Evolutionary conservation across 2,797 vertebrate genomes (phyloP), one percentile per base, ranked within the genome.

Genomic region (Thamnophis elegans): DNA sequence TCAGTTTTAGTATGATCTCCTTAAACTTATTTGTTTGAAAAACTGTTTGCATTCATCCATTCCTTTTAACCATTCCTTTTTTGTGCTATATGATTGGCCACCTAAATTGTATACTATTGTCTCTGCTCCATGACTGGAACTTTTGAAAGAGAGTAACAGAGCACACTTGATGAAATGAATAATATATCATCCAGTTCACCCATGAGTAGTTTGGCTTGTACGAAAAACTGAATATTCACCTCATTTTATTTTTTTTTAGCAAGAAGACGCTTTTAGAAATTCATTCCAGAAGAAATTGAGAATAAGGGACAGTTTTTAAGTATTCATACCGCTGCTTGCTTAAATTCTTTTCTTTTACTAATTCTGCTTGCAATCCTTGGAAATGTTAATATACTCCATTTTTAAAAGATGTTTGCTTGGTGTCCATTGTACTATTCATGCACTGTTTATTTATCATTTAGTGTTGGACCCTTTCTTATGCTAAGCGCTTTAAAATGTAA

Each of bases 101-200:
- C 89, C 87, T 93, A 86, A 88, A 58, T 85, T 95, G 91, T 42
- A 1, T 18, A 85, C 73, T 85, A 93, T 92, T 93, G 92, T 93
- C n/a, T 94, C 94, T 95, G 89, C 54, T 95, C 58, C 88, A 55
- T 82, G 85, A 92, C 55, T 0, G 42, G 94, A 96, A 95, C 91
- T 91, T 96, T 94, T 26, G 85, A 95, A 95, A 94, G 94, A 85
- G 36, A 93, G 92, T 93, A 91, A 95, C 62, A 94, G 89, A 82
- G 55, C 85, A 60, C 62, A 54, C 55, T 59, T 88, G 94, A 94
- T 97, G 2, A 95, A 95, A 95, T 96, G 94, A 92, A 95, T 96
- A 85, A 94, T 54, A 78, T 96, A 95, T 94, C 60, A 25, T 90
- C 14, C 4, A 94, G 91, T 95, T 96, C 92, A 73, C 73, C 93